phyloP scores from a whole-genome alignment of 1,140 invertebrate species.

The Mercenaria mercenaria region DNA sequence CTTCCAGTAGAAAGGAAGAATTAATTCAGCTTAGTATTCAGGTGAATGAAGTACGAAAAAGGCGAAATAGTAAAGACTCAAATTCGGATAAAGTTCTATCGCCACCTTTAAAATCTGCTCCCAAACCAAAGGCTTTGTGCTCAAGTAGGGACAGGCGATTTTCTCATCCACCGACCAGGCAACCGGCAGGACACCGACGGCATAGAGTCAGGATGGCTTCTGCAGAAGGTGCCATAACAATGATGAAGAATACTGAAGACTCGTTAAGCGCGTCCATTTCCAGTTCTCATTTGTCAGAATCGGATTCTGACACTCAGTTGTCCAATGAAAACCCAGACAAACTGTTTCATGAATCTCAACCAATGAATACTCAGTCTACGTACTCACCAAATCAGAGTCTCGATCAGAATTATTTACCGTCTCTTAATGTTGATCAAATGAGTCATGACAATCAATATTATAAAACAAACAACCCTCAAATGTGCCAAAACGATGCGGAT shows the following conservation, averaged over 20 bases:
- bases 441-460: slow-evolving; percentile 60
- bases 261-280: slow-evolving; percentile 63
- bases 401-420: slow-evolving; percentile 33
- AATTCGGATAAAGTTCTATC: slow-evolving; percentile 17
- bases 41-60: slow-evolving; percentile 61
- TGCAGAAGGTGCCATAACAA: slow-evolving; percentile 54
- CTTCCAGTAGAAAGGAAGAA: slow-evolving; percentile 56
- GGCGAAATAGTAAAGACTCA: slow-evolving; percentile 41
- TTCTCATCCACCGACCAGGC: slow-evolving; percentile 5
- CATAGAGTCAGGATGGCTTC: slow-evolving; percentile 53
- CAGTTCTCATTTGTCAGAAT: slow-evolving; percentile 61
- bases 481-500: slow-evolving; percentile 64
- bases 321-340: slow-evolving; percentile 56
- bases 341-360: slow-evolving; percentile 60
- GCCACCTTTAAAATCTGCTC: slow-evolving; percentile 6
- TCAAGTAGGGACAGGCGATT: slow-evolving; percentile 16
- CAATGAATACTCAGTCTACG: slow-evolving; percentile 52
- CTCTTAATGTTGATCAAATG: slow-evolving; percentile 33
- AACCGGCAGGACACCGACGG: background rate
- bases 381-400: slow-evolving; percentile 3
- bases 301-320: slow-evolving; percentile 59
- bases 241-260: slow-evolving; percentile 61
- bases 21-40: slow-evolving; percentile 41
- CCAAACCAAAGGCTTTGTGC: slow-evolving; percentile 19
- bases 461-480: slow-evolving; percentile 50